Percentiles rank a stretch among this genome's conserved stretches.
Evolutionary conservation across 2,113 vertebrate genomes (phyloP).

Genomic region (Nibea albiflora): DNA sequence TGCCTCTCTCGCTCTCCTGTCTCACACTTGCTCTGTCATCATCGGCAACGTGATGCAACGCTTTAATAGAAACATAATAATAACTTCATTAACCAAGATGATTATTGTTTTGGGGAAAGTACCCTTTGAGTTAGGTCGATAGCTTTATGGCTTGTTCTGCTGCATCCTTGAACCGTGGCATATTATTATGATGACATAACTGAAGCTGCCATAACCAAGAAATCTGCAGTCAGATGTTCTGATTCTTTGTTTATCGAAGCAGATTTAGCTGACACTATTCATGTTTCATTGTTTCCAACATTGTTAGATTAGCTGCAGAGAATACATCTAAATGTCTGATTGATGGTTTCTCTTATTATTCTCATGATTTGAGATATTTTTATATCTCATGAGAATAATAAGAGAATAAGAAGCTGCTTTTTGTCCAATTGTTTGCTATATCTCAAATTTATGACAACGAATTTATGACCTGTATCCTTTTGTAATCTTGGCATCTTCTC

Average conservation of each 20-base stretch:
- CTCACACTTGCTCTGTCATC: constrained; percentile 43
- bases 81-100: constrained; percentile 35
- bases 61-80: constrained; percentile 45
- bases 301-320: neutral
- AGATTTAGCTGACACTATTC: neutral
- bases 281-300: constrained; percentile 5
- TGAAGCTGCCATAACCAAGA: neutral
- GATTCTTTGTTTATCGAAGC: neutral
- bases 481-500: neutral
- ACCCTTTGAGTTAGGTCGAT: constrained; percentile 22
- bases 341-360: neutral
- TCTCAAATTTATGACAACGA: too few relatives aligned
- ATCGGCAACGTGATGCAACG: constrained; percentile 16
- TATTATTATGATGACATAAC: constrained; percentile 16
- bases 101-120: constrained; percentile 21
- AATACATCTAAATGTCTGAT: neutral
- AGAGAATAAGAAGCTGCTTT: neutral
- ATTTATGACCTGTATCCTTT: neutral
- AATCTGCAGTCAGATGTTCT: constrained; percentile 8
- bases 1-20: constrained; percentile 37
- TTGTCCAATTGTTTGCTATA: neutral
- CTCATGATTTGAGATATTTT: constrained; percentile 12
- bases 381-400: too few relatives aligned
- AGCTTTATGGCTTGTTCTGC: constrained; percentile 18
- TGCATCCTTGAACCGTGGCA: constrained; percentile 7